These are phyloP conservation scores for Melanotaenia duboulayi DNA, from an alignment of 2,113 vertebrate genomes.

Conservation along the genomic window DNA sequence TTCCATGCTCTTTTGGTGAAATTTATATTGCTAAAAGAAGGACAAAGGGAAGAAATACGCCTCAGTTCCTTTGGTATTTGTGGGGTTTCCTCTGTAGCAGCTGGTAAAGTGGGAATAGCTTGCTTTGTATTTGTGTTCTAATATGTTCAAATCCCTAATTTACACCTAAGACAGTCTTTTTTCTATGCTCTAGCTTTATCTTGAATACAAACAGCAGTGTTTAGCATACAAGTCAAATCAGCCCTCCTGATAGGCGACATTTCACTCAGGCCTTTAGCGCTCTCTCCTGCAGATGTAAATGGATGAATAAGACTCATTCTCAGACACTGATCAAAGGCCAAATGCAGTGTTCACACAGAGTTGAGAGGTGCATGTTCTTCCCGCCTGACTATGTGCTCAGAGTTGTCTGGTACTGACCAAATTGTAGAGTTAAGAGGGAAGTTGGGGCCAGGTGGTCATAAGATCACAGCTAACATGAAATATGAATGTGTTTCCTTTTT, in stretches of 20 bases:
- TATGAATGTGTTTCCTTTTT: background rate
- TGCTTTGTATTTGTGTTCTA: slow-evolving; percentile 3
- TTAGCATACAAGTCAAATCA: slow-evolving; percentile 40
- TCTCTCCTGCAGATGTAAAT: slow-evolving; percentile 23
- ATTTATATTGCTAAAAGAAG: slow-evolving; percentile 22
- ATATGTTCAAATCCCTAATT: slow-evolving; percentile 33
- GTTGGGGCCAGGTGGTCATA: background rate
- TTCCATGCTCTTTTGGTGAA: slow-evolving; percentile 16
- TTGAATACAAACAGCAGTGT: slow-evolving; percentile 51
- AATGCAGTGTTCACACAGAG: slow-evolving; percentile 32
- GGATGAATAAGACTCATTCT: slow-evolving; percentile 50
- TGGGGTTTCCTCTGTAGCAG: slow-evolving; percentile 18
- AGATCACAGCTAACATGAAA: background rate
- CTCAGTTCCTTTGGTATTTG: background rate
- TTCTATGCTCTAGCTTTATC: slow-evolving; percentile 11
- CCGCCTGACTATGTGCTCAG: slow-evolving; percentile 20
- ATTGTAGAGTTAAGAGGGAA: background rate
- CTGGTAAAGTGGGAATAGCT: slow-evolving; percentile 11
- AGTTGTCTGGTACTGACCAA: background rate
- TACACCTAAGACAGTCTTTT: slow-evolving; percentile 31
- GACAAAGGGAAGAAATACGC: slow-evolving; percentile 14
- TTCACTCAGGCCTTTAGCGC: slow-evolving; percentile 45
- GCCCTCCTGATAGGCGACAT: slow-evolving; percentile 31
- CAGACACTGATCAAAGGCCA: slow-evolving; percentile 52
- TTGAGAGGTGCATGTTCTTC: slow-evolving; percentile 23